These are phyloP conservation scores for Volucella zonaria DNA, from an alignment of 2,888 invertebrate species.

Conservation along the genomic window DNA sequence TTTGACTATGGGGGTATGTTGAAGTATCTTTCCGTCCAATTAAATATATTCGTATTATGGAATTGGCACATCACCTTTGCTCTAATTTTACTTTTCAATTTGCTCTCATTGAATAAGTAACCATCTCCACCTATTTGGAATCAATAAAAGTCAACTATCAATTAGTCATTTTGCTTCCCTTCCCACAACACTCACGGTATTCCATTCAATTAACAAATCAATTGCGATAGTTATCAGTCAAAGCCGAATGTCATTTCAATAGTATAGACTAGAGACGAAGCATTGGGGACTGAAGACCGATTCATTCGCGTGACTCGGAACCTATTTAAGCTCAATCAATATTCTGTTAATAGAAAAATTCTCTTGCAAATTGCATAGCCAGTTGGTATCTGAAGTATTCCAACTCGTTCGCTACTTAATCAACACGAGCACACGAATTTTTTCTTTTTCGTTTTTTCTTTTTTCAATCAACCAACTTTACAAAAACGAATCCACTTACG, in stretches of 20 bases:
- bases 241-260: no score
- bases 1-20: no score
- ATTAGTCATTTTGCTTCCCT: slow-evolving; percentile 22
- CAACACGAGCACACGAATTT: slow-evolving; percentile 30
- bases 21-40: no score
- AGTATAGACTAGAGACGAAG: no score
- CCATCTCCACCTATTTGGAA: neutral
- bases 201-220: slow-evolving; percentile 62
- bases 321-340: slow-evolving; percentile 61
- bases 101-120: neutral
- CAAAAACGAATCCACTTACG: slow-evolving; percentile 30
- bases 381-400: slow-evolving; percentile 12
- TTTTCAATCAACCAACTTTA: slow-evolving; percentile 39
- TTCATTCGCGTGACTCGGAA: slow-evolving; percentile 58
- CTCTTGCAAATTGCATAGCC: slow-evolving; percentile 45
- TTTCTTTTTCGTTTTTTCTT: neutral
- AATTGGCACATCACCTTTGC: no score
- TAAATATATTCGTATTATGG: no score
- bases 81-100: neutral
- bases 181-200: slow-evolving; percentile 37
- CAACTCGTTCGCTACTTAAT: slow-evolving; percentile 25
- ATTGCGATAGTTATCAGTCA: neutral
- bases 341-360: slow-evolving; percentile 69
- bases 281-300: neutral
- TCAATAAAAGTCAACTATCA: slow-evolving; percentile 27